Conservation (phyloP, 2,113 vertebrate genomes). For the Willisornis vidua region DNA sequence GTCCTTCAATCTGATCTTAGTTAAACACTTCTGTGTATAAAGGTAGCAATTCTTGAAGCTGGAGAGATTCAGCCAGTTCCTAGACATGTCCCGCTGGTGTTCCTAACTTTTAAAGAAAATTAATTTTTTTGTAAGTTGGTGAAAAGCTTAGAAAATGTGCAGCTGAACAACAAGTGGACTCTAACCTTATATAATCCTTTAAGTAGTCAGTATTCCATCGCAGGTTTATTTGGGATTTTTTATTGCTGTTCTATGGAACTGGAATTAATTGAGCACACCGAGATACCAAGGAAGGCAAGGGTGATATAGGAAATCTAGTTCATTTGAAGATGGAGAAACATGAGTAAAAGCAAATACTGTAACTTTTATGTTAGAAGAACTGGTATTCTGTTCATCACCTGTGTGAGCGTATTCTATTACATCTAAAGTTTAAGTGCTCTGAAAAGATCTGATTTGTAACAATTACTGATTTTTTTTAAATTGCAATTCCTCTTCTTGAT, state of each 20-base stretch:
- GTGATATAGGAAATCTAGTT: background rate
- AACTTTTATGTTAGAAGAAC: background rate
- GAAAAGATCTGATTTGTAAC: background rate
- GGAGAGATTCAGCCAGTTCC: background rate
- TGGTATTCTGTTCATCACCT: background rate
- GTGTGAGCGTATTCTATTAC: background rate
- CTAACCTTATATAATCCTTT: background rate
- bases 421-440: background rate
- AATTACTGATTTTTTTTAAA: background rate
- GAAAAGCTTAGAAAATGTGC: background rate
- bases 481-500: background rate
- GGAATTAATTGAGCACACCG: background rate
- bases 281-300: background rate
- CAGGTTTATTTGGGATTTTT: too few species aligned
- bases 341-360: background rate
- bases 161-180: background rate
- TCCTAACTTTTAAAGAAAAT: background rate
- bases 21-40: background rate
- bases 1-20: accelerated
- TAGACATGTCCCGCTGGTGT: background rate
- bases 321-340: background rate
- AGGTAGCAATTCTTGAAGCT: background rate
- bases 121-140: background rate
- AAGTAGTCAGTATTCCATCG: background rate
- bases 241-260: background rate